A percentile compares a stretch with the other conserved stretches of the same genome.
Evolutionary conservation across 2,797 vertebrate species (phyloP).

Genomic region (Pseudochirops corinnae): DNA sequence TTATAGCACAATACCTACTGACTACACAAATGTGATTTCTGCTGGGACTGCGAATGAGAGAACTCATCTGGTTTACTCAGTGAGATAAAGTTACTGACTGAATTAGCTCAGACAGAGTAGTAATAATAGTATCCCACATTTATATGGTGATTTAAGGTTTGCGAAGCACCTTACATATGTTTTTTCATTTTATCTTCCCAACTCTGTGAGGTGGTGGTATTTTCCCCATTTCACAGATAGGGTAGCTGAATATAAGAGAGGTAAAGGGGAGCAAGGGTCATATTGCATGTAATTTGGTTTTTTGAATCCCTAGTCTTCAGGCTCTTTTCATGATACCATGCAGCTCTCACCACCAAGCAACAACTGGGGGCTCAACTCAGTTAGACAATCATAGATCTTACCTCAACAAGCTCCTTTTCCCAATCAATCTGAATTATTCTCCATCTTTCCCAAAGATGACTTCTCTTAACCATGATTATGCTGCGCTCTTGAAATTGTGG

Average conservation of each 20-base stretch:
- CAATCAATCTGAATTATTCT: not conserved
- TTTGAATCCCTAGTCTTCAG: not conserved
- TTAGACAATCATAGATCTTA: not conserved
- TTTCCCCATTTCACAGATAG: not conserved
- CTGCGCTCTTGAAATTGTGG: slow-evolving; percentile 63
- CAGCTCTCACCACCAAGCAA: not conserved
- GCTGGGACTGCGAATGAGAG: not conserved
- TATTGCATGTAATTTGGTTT: not conserved
- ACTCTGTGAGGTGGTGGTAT: not conserved
- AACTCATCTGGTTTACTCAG: not conserved
- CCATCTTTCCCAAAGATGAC: slow-evolving; percentile 65
- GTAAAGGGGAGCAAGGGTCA: not conserved
- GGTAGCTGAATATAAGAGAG: not conserved
- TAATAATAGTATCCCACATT: not conserved
- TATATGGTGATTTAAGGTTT: not conserved
- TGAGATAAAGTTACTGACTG: not conserved
- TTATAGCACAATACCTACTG: not conserved
- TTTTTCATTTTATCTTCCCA: not conserved
- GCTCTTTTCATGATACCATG: not conserved
- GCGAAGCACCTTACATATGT: not conserved
- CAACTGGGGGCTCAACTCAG: not conserved
- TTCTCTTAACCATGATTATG: slow-evolving; percentile 31
- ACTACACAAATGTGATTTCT: not conserved
- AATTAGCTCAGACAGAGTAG: not conserved
- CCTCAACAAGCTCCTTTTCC: not conserved